These are phyloP conservation scores for Lycodopsis pacificus DNA, from an alignment of 2,797 vertebrate genomes.

Conservation along the genomic window DNA sequence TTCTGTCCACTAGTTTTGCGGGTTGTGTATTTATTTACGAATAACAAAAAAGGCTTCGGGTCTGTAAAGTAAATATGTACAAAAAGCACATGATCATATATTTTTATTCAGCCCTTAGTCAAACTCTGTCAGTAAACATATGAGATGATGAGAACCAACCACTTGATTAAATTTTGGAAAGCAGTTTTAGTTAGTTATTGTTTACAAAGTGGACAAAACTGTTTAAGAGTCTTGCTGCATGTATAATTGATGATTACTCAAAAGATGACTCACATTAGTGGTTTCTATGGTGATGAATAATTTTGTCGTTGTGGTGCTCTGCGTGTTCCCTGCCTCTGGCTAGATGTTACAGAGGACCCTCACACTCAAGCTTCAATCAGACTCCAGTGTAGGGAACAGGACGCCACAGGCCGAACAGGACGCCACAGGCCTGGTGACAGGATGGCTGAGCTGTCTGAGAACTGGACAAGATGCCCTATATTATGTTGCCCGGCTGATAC, in stretches of 20 bases:
- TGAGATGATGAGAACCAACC: slow-evolving; percentile 66
- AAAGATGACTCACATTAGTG: slow-evolving; percentile 80
- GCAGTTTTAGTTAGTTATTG: slow-evolving; percentile 68
- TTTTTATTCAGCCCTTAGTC: slow-evolving; percentile 33
- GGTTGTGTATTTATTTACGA: slow-evolving; percentile 11
- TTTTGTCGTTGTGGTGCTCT: slow-evolving; percentile 70
- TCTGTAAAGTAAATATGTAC: slow-evolving; percentile 36
- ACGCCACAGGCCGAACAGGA: slow-evolving; percentile 7
- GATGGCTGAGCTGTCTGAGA: slow-evolving; percentile 33
- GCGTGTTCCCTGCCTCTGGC: slow-evolving; percentile 54
- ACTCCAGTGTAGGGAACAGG: slow-evolving; percentile 19
- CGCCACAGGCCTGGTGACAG: slow-evolving; percentile 26
- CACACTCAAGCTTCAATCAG: slow-evolving; percentile 40
- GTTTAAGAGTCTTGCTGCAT: slow-evolving; percentile 65
- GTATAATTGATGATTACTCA: slow-evolving; percentile 82
- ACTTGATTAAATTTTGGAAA: slow-evolving; percentile 63
- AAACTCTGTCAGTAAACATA: slow-evolving; percentile 55
- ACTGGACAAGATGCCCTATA: slow-evolving; percentile 19
- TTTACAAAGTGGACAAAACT: slow-evolving; percentile 79
- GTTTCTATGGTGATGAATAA: slow-evolving; percentile 77
- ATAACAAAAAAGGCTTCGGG: neutral
- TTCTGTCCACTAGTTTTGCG: slow-evolving; percentile 6
- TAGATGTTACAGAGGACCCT: slow-evolving; percentile 44
- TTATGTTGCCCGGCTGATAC: slow-evolving; percentile 12
- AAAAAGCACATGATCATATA: slow-evolving; percentile 28